phyloP scores from a whole-genome alignment of 2,113 vertebrate genomes.

The Rana temporaria region DNA sequence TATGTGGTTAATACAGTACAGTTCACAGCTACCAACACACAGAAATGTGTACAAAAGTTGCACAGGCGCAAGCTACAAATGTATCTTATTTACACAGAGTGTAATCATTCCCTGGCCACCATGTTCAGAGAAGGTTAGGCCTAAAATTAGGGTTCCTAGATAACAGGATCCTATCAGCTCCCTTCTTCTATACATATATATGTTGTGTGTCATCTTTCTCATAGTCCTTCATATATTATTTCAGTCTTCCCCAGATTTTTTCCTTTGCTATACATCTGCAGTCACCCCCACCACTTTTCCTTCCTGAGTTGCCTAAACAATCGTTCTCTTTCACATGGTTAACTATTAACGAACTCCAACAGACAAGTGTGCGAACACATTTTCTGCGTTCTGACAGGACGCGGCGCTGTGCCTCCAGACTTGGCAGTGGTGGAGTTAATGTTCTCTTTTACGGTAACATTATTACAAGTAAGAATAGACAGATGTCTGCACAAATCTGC shows the following conservation, averaged over 20 bases:
- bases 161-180: constrained; percentile 3
- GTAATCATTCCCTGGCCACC: not conserved
- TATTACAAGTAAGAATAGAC: not conserved
- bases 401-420: no score
- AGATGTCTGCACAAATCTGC: not conserved
- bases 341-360: not conserved
- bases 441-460: not conserved
- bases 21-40: no score
- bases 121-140: not conserved
- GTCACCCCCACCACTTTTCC: not conserved
- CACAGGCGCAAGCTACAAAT: no score
- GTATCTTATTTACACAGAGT: no score
- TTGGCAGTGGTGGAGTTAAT: not conserved
- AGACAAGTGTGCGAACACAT: not conserved
- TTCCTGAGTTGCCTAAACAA: constrained; percentile 3
- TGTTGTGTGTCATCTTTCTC: not conserved
- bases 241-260: not conserved
- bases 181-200: not conserved
- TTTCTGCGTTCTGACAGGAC: not conserved
- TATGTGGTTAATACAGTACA: no score
- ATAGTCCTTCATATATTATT: not conserved
- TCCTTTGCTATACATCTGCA: not conserved
- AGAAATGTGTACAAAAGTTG: no score
- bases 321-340: constrained; percentile 13
- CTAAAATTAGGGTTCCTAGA: not conserved